Evolutionary conservation across 2,888 invertebrate species (phyloP).

Genomic region (Beris morrisii): DNA sequence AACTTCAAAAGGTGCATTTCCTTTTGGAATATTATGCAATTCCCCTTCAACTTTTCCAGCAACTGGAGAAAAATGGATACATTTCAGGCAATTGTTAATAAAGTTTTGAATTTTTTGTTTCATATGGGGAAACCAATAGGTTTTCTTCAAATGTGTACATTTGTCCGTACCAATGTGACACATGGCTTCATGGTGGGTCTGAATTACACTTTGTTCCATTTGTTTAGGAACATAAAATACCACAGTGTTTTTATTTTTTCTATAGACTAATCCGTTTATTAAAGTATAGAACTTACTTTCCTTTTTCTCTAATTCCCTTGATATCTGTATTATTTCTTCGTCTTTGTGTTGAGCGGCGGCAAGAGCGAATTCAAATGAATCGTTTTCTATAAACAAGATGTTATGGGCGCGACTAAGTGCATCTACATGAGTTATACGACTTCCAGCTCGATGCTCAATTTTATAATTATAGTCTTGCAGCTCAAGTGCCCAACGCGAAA

Average conservation of each 20-base stretch:
- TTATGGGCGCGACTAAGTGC: too few relatives aligned
- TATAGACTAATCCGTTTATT: conserved; percentile 33
- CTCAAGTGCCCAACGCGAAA: too few relatives aligned
- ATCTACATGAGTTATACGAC: too few relatives aligned
- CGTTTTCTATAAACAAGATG: too few relatives aligned
- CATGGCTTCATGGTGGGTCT: conserved; percentile 43
- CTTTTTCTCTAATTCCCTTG: conserved; percentile 36
- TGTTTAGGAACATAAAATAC: conserved; percentile 39
- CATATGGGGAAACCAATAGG: conserved; percentile 6
- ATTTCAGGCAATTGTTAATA: conserved; percentile 1
- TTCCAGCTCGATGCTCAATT: too few relatives aligned
- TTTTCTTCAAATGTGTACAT: neutral
- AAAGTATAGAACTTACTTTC: conserved; percentile 34
- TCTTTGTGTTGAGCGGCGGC: conserved; percentile 39
- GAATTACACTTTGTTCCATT: conserved; percentile 41
- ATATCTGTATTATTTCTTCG: conserved; percentile 38
- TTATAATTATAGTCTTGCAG: too few relatives aligned
- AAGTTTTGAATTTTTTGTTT: neutral
- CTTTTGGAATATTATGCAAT: conserved; percentile 12
- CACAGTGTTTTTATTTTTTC: conserved; percentile 28
- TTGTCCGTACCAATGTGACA: conserved; percentile 41
- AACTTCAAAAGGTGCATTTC: neutral
- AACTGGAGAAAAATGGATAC: neutral
- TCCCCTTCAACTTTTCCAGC: conserved; percentile 15
- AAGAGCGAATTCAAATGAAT: too few relatives aligned